Evolutionary conservation across 2,113 vertebrate genomes (phyloP), one percentile per base, ranked within the genome.

Genomic region (Ranitomeya imitator): DNA sequence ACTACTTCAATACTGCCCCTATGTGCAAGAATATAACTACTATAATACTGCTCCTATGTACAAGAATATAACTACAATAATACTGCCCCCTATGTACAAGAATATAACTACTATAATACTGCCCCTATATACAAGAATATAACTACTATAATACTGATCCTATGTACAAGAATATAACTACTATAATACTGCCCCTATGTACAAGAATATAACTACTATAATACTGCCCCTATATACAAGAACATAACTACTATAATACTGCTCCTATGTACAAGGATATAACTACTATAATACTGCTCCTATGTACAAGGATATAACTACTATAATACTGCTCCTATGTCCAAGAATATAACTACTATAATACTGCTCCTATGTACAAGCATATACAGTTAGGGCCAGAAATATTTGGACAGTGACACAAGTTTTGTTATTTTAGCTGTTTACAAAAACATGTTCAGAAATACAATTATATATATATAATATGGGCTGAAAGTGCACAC

Each of bases 181-280:
- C 69, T 71, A 71, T 71, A 71, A 71, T 71, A 71, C 26, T 71
- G 26, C 69, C 18, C 69, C 69, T 71, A 71, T 31, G 7, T 71
- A 71, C 69, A 63, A 63, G 16, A 63, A 63, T 63, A 63, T 63
- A 21, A 63, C 61, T 63, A 63, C 61, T 63, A 18, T 61, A 61
- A 15, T 61, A 55, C 54, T 55, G 54, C 54, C 3, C 54, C 60
- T 61, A 61, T 61, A 4, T 61, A 61, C 15, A 61, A 31, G 60
- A 61, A 61, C 19, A 61, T 61, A 61, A 61, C 60, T 61, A 18
- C 60, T 61, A 61, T 61, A 61, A 61, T 61, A 61, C 60, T 61
- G 0, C 60, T 0, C 60, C 16, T 61, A 61, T 61, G 18, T 61
- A 61, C 60, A 61, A 61, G 60, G 19, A 61, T 61, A 61, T 61